Percentiles rank a stretch among this genome's conserved stretches.
Evolutionary conservation across 2,113 vertebrate species (phyloP).

Genomic region (Misgurnus anguillicaudatus): DNA sequence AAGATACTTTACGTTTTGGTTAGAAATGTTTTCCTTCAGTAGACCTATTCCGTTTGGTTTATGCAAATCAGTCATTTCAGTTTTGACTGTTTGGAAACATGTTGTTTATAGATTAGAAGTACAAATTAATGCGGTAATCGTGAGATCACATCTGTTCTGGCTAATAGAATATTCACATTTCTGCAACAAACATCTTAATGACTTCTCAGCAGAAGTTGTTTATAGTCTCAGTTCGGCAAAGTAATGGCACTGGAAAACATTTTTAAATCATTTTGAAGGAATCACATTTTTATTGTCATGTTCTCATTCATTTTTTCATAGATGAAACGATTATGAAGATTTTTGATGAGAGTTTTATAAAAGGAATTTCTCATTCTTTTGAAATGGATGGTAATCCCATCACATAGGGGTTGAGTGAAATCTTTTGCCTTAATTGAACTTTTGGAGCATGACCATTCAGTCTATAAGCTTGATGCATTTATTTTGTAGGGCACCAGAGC

Average conservation of each 20-base stretch:
- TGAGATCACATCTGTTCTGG: background rate
- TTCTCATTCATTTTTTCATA: conserved; percentile 26
- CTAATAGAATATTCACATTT: conserved; percentile 38
- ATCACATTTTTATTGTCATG: conserved; percentile 28
- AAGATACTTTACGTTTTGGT: too few relatives aligned
- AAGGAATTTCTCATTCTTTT: conserved; percentile 16
- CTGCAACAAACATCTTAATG: conserved; percentile 42
- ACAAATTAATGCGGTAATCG: background rate
- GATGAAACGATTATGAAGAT: background rate
- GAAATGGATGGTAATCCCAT: conserved; percentile 50
- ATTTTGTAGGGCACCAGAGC: background rate
- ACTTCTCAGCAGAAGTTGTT: conserved; percentile 5
- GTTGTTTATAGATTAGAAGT: conserved; percentile 25
- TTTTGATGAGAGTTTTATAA: conserved; percentile 21
- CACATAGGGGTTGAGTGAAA: conserved; percentile 42
- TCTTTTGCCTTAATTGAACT: conserved; percentile 57
- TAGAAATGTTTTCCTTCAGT: too few relatives aligned
- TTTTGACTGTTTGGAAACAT: background rate
- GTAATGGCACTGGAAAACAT: conserved; percentile 39
- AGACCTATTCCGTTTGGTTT: too few relatives aligned
- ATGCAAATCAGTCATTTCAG: background rate
- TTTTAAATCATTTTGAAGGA: conserved; percentile 10
- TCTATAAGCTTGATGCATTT: conserved; percentile 19
- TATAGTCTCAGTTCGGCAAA: conserved; percentile 32
- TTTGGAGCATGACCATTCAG: conserved; percentile 46